Evolutionary conservation across 2,113 vertebrate genomes (phyloP), one percentile per base, ranked within the genome.

Genomic region (Cichladusa arquata): DNA sequence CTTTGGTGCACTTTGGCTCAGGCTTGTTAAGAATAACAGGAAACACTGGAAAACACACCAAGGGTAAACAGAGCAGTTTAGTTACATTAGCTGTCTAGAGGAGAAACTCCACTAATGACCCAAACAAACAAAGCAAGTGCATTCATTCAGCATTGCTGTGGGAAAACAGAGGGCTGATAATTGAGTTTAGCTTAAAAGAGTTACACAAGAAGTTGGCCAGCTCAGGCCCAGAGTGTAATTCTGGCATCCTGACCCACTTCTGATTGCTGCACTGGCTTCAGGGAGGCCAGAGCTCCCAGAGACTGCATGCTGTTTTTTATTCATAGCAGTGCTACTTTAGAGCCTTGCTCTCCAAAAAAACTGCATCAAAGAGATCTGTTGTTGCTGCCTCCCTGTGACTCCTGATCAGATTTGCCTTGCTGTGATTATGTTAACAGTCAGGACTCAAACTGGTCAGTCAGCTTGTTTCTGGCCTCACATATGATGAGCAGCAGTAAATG

Each of bases 11-110:
- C 80, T 90, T 96, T 96, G 93, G 92, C 95, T 93, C 44, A 12
- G 64, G 44, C 76, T 93, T 48, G 72, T 40, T 28, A 96, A 92
- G 82, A 93, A 96, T 96, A 96, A 97, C 93, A 95, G 94, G 95
- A 95, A 96, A 88, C 81, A 7, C 0, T 90, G 80, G 88, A 92
- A 88, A 96, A 92, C 0, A 0, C 44, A 95, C 36, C 57, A 61
- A 78, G 80, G 70, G 65, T 95, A 97, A 96, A 94, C 95, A 97
- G 56, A 96, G 69, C 72, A 34, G 76, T 92, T 96, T 44, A 92
- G 94, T 95, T 95, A 78, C 80, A 92, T 95, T 97, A 93, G 61
- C 88, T 84, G 80, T 95, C 90, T 65, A 53, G 65, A 92, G 93
- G 71, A 94, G 96, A 97, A 86, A 87, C 88, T 88, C 77, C 23